A percentile compares a stretch with the other conserved stretches of the same genome.
These are phyloP conservation scores for Melanotaenia pygmaea DNA, from an alignment of 2,797 vertebrate genomes.

Conservation along the genomic window DNA sequence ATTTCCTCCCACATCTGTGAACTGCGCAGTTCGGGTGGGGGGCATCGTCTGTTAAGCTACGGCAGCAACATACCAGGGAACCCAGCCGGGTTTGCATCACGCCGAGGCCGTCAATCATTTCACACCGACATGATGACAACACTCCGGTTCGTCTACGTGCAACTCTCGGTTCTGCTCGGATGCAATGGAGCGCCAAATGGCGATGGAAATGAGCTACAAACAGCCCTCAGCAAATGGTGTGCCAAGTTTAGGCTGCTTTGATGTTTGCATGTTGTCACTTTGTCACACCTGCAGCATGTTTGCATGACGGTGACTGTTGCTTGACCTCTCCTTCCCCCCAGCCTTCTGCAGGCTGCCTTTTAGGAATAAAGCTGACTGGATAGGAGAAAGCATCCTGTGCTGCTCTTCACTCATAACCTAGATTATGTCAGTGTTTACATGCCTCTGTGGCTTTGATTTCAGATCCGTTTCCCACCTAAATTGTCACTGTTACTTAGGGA, in stretches of 20 bases:
- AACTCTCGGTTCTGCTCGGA: conserved; percentile 9
- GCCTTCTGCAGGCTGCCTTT: no score
- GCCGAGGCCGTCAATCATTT: conserved; percentile 61
- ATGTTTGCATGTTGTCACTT: conserved; percentile 69
- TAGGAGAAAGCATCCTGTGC: conserved; percentile 13
- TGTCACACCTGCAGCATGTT: conserved; percentile 74
- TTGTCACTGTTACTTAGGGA: conserved; percentile 38
- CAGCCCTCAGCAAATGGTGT: conserved; percentile 38
- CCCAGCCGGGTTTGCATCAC: conserved; percentile 33
- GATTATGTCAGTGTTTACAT: conserved; percentile 18
- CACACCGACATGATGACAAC: conserved; percentile 28
- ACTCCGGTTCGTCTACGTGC: conserved; percentile 2
- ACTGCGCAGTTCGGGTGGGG: conserved; percentile 23
- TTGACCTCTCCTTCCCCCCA: conserved; percentile 49
- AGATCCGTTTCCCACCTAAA: neutral
- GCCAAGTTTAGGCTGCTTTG: conserved; percentile 59
- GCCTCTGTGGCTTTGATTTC: neutral
- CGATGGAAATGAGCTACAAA: conserved; percentile 6
- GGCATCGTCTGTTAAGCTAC: no score
- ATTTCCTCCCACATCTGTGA: conserved; percentile 2
- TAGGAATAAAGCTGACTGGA: neutral
- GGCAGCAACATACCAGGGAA: conserved; percentile 31
- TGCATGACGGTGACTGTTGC: conserved; percentile 55
- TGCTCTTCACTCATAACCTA: conserved; percentile 13
- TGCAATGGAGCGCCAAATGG: conserved; percentile 42